These are phyloP conservation scores for Pissodes strobi DNA, from an alignment of 1,140 invertebrate species.

Conservation along the genomic window DNA sequence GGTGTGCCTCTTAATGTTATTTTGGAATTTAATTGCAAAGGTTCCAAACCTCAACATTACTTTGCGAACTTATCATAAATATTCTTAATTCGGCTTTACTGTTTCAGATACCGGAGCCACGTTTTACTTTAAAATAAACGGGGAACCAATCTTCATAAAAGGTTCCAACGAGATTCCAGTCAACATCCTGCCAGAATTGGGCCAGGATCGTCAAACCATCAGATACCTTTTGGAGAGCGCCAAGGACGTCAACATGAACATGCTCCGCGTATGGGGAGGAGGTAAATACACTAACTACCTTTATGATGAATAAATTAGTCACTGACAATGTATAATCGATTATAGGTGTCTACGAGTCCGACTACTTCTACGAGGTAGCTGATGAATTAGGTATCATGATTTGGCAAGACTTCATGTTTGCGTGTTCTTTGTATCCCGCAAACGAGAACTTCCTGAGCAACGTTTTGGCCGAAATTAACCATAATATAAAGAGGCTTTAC, in stretches of 20 bases:
- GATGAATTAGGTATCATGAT: conserved; percentile 82
- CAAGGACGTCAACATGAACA: conserved; percentile 86
- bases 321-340: too few species aligned
- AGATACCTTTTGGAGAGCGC: conserved; percentile 70
- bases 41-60: too few species aligned
- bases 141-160: conserved; percentile 89
- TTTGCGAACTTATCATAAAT: too few species aligned
- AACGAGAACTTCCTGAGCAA: conserved; percentile 51
- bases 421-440: conserved; percentile 92
- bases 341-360: conserved; percentile 88
- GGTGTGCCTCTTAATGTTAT: too few species aligned
- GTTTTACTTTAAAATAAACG: conserved; percentile 92
- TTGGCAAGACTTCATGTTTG: conserved; percentile 98
- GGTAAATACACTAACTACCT: too few species aligned
- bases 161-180: conserved; percentile 96
- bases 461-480: conserved; percentile 77
- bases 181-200: conserved; percentile 81
- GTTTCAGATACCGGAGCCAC: conserved; percentile 65
- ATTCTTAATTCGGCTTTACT: too few species aligned
- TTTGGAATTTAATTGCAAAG: too few species aligned
- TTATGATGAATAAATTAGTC: too few species aligned
- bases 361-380: conserved; percentile 87
- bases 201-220: conserved; percentile 56
- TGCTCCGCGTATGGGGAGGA: conserved; percentile 96
- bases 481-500: conserved; percentile 84